Evolutionary conservation across 2,888 invertebrate species (phyloP).

Genomic region (Eurytoma adleriae): DNA sequence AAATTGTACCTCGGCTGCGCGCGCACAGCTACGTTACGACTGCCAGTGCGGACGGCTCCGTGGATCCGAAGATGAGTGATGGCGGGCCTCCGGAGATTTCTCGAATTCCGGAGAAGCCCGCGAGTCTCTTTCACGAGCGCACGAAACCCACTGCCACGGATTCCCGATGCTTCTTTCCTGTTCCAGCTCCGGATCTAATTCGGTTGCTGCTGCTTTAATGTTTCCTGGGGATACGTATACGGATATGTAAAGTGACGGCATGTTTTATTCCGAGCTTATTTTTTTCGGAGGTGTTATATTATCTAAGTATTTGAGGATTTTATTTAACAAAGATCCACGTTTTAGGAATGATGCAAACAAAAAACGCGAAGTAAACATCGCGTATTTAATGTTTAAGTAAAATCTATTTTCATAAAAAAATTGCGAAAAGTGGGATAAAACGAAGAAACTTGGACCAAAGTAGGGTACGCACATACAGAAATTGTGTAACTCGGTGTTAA

Average conservation of each 20-base stretch:
- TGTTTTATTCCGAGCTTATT: not conserved
- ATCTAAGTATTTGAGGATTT: no score
- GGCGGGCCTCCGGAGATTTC: slow-evolving; percentile 62
- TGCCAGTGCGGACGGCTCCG: slow-evolving; percentile 33
- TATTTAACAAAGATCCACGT: no score
- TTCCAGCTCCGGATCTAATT: not conserved
- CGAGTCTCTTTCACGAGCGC: slow-evolving; percentile 3
- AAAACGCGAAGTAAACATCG: no score
- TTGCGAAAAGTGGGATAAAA: not conserved
- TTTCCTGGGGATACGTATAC: not conserved
- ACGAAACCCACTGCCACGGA: slow-evolving; percentile 49
- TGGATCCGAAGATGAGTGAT: slow-evolving; percentile 64
- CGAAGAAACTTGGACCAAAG: not conserved
- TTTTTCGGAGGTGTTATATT: not conserved
- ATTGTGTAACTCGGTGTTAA: slow-evolving; percentile 6
- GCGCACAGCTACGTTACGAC: slow-evolving; percentile 45
- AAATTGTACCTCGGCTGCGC: slow-evolving; percentile 64
- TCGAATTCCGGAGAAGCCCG: slow-evolving; percentile 36
- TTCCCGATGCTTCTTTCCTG: slow-evolving; percentile 14
- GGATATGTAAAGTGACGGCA: no score
- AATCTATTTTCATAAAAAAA: not conserved
- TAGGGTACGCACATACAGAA: not conserved
- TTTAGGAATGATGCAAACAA: no score
- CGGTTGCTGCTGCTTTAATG: not conserved
- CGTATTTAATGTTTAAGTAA: no score